Conservation (phyloP, 2,888 invertebrate species). For the Andrena bicolor region DNA sequence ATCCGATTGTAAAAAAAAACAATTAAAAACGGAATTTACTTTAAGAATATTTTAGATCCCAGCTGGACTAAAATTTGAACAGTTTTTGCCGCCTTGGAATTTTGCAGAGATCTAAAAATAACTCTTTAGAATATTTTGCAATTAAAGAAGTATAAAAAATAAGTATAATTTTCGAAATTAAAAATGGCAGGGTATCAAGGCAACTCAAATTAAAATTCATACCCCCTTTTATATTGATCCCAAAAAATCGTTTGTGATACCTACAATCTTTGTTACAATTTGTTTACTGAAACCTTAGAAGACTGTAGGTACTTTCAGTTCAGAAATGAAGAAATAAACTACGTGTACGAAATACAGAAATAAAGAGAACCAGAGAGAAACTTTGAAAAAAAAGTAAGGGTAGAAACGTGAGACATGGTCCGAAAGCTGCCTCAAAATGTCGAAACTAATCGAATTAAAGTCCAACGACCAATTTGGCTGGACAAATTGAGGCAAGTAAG, state of each 20-base stretch:
- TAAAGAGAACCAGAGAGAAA: not conserved
- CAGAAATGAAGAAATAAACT: not conserved
- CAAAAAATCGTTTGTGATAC: no score
- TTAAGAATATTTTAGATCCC: not conserved
- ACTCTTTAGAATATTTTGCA: no score
- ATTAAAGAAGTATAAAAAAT: no score
- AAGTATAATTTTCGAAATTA: no score
- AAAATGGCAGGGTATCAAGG: no score
- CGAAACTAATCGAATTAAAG: slow-evolving; percentile 30
- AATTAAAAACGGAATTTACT: not conserved
- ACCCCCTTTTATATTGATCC: not conserved
- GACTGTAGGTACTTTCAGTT: no score
- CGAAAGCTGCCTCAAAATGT: not conserved
- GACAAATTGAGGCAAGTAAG: slow-evolving; percentile 19
- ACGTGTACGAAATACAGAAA: not conserved
- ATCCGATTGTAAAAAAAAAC: not conserved
- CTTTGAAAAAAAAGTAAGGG: not conserved
- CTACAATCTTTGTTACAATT: no score
- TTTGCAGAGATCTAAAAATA: no score
- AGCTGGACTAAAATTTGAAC: not conserved
- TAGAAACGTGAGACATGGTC: not conserved
- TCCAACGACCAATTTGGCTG: slow-evolving; percentile 18
- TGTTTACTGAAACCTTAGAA: no score
- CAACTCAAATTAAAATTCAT: not conserved
- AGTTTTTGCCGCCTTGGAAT: no score